Base-by-base conservation (phyloP, 2,113 vertebrate species). In the Gallinago paraguaiae region DNA sequence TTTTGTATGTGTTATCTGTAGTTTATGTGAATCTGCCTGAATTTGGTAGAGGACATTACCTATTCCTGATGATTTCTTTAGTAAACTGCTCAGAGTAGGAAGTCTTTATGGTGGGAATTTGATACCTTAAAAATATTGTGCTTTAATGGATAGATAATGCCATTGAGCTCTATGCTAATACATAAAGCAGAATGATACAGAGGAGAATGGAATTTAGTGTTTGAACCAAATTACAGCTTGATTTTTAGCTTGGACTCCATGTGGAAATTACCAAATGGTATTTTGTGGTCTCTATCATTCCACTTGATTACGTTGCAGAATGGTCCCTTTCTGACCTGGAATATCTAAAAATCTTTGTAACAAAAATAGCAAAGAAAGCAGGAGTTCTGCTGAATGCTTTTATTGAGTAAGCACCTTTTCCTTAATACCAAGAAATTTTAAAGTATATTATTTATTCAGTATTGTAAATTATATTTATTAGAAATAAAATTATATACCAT, bases 401-500 rank as follows among this genome's bases (percentile, higher is more conserved):
- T 87, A 20, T 81, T 81, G 39, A 46, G 11, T 79, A 68, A 88
- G 11, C 51, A 53, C 46, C 7, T 65, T 77, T 91, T 76, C 53
- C 28, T 37, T 75, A 78, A 67, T 45, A 4, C 1, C 46, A 59
- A 39, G 41, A 74, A 57, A 78, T 63, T 85, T 50, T 78, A 7
- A 61, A 87, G 31, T 72, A 6, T 48, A 13, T 67, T 51, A 28
- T 81, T 81, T 82, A 39, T 88, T 78, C 14, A 54, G 15, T 75
- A 59, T 74, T 92, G 24, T 57, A 81, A 84, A 33, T 75, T 17
- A 57, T 64, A 54, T 68, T 79, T 88, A 61, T 87, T 85, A 71
- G 41, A 80, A 92, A 65, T 28, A 88, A 80, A 79, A 63, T 63
- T 1, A 41, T 50, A 28, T 31, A 18, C 19, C 3, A 4, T 37